These are phyloP conservation scores for Lissocephala sabroskyi DNA, from an alignment of 2,888 invertebrate genomes.

Conservation along the genomic window DNA sequence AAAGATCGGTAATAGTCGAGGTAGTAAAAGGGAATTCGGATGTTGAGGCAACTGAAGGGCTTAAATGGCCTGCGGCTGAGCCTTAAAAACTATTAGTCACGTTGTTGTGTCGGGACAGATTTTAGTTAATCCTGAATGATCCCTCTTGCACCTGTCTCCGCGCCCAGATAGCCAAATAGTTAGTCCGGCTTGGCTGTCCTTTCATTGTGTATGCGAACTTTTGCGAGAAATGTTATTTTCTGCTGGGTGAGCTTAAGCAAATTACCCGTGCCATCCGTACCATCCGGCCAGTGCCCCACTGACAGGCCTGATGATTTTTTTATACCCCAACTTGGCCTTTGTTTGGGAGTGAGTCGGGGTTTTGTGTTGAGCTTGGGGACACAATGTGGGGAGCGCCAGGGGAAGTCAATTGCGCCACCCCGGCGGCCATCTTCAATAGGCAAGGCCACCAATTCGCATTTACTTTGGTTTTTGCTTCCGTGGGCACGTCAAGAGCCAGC, in stretches of 20 bases:
- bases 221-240: slow-evolving; percentile 60
- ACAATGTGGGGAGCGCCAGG: not conserved
- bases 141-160: slow-evolving; percentile 17
- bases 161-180: slow-evolving; percentile 13
- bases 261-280: slow-evolving; percentile 45
- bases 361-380: not conserved
- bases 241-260: slow-evolving; percentile 55
- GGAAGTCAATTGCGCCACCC: not conserved
- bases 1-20: too few species aligned
- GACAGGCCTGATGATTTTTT: not conserved
- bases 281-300: not conserved
- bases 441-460: slow-evolving; percentile 33
- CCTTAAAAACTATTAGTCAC: slow-evolving; percentile 51
- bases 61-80: too few species aligned
- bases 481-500: slow-evolving; percentile 34
- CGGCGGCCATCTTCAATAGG: slow-evolving; percentile 30
- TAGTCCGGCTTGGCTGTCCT: not conserved
- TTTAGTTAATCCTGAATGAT: slow-evolving; percentile 14
- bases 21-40: too few species aligned
- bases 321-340: slow-evolving; percentile 1
- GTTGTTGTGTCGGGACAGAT: slow-evolving; percentile 28
- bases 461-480: slow-evolving; percentile 41
- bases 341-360: slow-evolving; percentile 6
- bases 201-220: slow-evolving; percentile 49
- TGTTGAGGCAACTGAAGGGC: too few species aligned